Base-by-base conservation (phyloP, 2,888 invertebrate species). In the Selenia dentaria region DNA sequence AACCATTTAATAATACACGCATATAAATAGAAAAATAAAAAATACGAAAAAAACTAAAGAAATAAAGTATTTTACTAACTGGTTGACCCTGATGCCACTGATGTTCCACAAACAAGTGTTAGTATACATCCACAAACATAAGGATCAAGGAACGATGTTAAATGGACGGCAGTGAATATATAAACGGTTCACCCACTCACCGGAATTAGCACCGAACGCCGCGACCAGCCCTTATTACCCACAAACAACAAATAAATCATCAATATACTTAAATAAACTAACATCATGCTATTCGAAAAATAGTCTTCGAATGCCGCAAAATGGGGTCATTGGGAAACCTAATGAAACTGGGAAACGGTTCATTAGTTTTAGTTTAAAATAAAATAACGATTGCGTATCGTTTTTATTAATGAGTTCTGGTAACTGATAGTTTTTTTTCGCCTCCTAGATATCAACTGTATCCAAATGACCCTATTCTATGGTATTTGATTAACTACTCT, bases 101-200 rank as follows among this genome's bases (percentile, higher is more conserved):
- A 34, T 36, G 35, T 35, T 37, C 20, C 16, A 37, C 29, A 50
- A 42, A 52, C 41, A 48, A 42, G 10, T 35, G 67, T 76, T 76
- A 76, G 70, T 70, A 63, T 8, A 16, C 71, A 67, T 72, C 64
- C 72, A 72, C 75, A 77, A 63, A 74, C 67, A 66, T 60, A 57
- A 60, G 54, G 43, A 56, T 59, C 58, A 58, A 60, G 54, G 43
- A 57, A 59, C 58, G 54, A 62, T 59, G 71, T 67, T 62, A 67
- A 62, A 66, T 57, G 56, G 60, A 70, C 69, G 61, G 57, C 60
- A 67, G 67, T 62, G 66, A 65, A 67, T 66, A 74, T 70, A 63
- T 67, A 80, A 75, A 77, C 67, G 56, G 63, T 74, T 74, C 78
- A 79, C 78, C 77, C 77, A 87, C 87, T 88, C 84, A 89, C 88